Conservation (phyloP, 2,797 vertebrate species). For the Simalia tracyae region DNA sequence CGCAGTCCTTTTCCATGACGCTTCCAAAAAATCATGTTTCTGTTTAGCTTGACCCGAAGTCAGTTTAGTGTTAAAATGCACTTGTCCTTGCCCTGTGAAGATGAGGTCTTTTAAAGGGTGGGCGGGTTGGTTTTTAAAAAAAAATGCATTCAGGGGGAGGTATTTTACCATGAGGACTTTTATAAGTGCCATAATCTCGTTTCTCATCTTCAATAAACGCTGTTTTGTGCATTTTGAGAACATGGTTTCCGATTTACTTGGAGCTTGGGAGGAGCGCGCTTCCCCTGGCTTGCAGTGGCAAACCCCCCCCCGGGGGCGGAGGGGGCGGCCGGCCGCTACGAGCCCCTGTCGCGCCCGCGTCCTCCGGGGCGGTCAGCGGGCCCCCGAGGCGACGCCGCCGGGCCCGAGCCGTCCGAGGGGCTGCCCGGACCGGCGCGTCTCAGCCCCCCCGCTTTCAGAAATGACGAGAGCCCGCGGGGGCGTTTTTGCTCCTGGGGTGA, state of each 20-base stretch:
- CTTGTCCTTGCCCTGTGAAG: neutral
- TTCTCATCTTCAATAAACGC: constrained; percentile 58
- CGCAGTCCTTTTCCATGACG: neutral
- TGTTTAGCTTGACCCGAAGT: rapidly evolving
- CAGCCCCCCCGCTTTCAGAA: neutral
- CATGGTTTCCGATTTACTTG: constrained; percentile 8
- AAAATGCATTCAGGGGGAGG: constrained; percentile 42
- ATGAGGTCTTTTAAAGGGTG: neutral
- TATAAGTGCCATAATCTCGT: neutral
- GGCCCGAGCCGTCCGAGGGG: too few species aligned
- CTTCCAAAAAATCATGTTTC: neutral
- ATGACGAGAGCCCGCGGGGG: rapidly evolving
- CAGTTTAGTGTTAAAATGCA: neutral
- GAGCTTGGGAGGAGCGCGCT: neutral
- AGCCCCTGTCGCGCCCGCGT: neutral
- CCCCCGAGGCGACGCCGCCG: neutral
- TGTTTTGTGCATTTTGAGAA: constrained; percentile 16
- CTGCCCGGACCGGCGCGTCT: too few species aligned
- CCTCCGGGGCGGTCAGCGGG: constrained; percentile 34
- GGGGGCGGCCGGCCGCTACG: too few species aligned
- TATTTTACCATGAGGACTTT: constrained; percentile 32
- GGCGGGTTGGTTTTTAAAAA: constrained; percentile 11
- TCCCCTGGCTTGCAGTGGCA: neutral
- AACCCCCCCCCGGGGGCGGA: too few species aligned
- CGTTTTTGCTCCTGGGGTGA: neutral